A percentile compares a stretch with the other conserved stretches of the same genome.
phyloP scores from a whole-genome alignment of 2,888 invertebrate genomes.

The Bruchidius siliquastri region DNA sequence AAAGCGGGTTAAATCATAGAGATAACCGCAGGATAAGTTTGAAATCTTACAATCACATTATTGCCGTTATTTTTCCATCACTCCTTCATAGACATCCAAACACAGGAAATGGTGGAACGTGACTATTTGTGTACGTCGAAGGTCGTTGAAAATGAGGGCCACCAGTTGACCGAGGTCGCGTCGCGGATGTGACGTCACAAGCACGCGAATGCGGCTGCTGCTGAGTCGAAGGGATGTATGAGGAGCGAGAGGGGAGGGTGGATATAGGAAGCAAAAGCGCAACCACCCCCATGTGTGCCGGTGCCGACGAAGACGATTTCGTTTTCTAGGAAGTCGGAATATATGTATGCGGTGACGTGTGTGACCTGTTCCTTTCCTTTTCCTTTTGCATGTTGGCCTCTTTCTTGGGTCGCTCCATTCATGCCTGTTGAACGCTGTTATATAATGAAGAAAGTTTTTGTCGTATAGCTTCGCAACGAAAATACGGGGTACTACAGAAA shows the following conservation, averaged over 20 bases:
- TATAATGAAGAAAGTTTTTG: neutral
- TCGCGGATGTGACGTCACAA: neutral
- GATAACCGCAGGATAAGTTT: too few relatives aligned
- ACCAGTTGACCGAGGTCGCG: neutral
- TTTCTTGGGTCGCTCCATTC: neutral
- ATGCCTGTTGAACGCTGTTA: neutral
- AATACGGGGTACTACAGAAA: too few relatives aligned
- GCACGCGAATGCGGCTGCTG: neutral
- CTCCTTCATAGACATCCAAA: neutral
- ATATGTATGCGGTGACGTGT: neutral
- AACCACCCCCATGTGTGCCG: neutral
- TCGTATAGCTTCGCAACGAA: too few relatives aligned
- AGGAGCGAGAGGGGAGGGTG: neutral
- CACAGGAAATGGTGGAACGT: neutral
- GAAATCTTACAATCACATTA: too few relatives aligned
- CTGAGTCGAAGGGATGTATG: neutral
- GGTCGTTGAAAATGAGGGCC: neutral
- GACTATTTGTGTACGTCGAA: neutral
- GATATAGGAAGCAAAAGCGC: neutral
- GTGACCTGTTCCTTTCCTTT: neutral
- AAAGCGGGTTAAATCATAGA: too few relatives aligned
- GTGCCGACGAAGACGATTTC: neutral
- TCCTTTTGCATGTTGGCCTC: neutral
- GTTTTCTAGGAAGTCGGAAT: neutral
- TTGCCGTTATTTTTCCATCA: neutral